Conservation (phyloP, 2,113 vertebrate genomes). For the Cyanoderma ruficeps region DNA sequence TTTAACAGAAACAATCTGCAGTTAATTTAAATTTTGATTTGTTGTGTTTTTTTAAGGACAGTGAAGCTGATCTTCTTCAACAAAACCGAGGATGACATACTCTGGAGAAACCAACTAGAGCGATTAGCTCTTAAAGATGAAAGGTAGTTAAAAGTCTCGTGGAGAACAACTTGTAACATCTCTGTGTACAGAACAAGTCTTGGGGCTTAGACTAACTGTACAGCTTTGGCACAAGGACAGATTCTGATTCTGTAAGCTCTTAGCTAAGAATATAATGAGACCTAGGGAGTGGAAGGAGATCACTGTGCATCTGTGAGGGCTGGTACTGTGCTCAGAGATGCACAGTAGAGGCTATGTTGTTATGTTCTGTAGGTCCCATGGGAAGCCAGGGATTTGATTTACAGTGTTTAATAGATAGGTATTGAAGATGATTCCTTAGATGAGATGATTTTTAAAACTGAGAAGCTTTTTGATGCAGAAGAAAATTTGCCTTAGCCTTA, state of each 20-base stretch:
- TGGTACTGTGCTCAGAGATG: background rate
- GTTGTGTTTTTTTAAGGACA: slow-evolving; percentile 70
- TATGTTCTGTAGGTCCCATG: background rate
- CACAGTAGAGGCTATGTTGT: background rate
- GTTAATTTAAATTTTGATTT: background rate
- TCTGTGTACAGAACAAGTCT: background rate
- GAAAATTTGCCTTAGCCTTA: background rate
- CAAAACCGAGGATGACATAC: slow-evolving; percentile 87
- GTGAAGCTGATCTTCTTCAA: slow-evolving; percentile 92
- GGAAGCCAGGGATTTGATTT: background rate
- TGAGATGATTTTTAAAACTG: background rate
- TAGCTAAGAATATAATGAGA: background rate
- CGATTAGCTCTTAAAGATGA: slow-evolving; percentile 78
- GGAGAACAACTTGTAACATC: background rate
- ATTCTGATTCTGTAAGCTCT: background rate
- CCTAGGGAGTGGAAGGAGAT: background rate
- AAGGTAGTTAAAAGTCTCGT: slow-evolving; percentile 75
- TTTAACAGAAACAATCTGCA: background rate
- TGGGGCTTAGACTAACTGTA: background rate
- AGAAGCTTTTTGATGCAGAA: background rate
- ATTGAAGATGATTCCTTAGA: background rate
- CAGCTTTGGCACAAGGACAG: background rate
- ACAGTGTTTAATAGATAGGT: background rate
- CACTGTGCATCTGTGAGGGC: too few species aligned
- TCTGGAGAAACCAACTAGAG: slow-evolving; percentile 87